These are phyloP conservation scores for Malachius bipustulatus DNA, from an alignment of 2,888 invertebrate species.

Conservation along the genomic window DNA sequence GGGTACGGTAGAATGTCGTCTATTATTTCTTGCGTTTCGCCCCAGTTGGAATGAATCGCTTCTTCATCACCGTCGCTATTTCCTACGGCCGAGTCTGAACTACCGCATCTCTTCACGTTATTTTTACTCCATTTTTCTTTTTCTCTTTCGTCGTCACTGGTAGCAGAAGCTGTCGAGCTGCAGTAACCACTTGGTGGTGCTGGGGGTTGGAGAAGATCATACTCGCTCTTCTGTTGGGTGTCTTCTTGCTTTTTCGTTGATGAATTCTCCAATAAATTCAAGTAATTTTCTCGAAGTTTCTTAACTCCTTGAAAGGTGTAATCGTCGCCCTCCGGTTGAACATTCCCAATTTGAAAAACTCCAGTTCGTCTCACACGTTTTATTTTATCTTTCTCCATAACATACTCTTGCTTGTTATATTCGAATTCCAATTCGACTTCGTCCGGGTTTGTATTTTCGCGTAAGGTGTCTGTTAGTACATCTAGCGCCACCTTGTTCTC, in stretches of 20 bases:
- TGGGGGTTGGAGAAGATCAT: constrained; percentile 23
- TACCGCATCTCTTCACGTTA: constrained; percentile 38
- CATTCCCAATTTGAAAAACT: constrained; percentile 25
- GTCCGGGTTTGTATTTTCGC: background rate
- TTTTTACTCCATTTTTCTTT: constrained; percentile 20
- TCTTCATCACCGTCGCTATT: constrained; percentile 39
- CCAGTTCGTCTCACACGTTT: constrained; percentile 30
- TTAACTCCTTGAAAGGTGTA: constrained; percentile 30
- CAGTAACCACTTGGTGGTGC: constrained; percentile 34
- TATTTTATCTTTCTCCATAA: constrained; percentile 11
- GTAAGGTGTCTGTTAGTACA: constrained; percentile 13
- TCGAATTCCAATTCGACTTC: background rate
- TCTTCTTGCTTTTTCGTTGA: constrained; percentile 5
- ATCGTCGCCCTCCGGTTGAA: constrained; percentile 17
- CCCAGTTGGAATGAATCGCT: constrained; percentile 19
- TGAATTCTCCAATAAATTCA: constrained; percentile 27
- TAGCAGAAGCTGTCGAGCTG: constrained; percentile 31
- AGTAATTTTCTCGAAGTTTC: constrained; percentile 28
- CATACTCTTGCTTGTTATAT: background rate
- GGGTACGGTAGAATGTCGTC: constrained; percentile 8
- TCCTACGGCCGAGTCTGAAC: constrained; percentile 41
- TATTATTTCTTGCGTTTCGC: constrained; percentile 21
- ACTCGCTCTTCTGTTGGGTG: background rate
- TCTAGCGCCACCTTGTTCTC: constrained; percentile 22
- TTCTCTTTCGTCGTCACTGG: constrained; percentile 33